phyloP scores from a whole-genome alignment of 92 coral and sea anemone species.

The Pocillopora meandrina region DNA sequence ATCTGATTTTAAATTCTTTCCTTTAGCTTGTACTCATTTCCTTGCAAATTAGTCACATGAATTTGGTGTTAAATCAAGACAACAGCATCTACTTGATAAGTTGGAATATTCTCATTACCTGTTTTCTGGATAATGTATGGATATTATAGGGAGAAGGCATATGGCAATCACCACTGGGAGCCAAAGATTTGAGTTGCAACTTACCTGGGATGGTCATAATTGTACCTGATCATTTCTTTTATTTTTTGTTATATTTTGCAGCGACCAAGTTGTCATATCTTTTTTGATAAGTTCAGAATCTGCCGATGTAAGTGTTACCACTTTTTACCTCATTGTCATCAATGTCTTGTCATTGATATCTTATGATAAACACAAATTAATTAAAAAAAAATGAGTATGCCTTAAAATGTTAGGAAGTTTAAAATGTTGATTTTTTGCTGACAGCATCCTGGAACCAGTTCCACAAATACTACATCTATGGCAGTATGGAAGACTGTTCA shows the following conservation, averaged over 20 bases:
- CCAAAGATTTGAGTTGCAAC: background rate
- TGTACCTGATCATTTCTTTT: too few species aligned
- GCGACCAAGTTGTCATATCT: slow-evolving; percentile 83
- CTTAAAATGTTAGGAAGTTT: background rate
- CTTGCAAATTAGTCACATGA: too few species aligned
- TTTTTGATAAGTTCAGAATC: slow-evolving; percentile 90
- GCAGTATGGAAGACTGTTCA: slow-evolving; percentile 81
- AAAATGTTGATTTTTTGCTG: background rate
- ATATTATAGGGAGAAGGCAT: too few species aligned
- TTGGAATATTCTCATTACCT: too few species aligned
- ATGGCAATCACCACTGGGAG: background rate
- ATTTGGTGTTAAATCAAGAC: too few species aligned
- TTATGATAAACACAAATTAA: too few species aligned
- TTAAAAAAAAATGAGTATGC: too few species aligned
- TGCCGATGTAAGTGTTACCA: slow-evolving; percentile 80
- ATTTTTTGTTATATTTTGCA: slow-evolving; percentile 17
- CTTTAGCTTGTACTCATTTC: too few species aligned
- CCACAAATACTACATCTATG: slow-evolving; percentile 91
- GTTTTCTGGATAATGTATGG: too few species aligned
- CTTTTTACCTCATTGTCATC: background rate
- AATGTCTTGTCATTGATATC: background rate
- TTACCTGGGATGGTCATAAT: background rate
- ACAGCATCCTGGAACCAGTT: slow-evolving; percentile 92
- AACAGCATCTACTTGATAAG: too few species aligned
- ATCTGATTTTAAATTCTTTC: too few species aligned